Conservation (phyloP, 2,888 invertebrate genomes). For the Elegia similella region DNA sequence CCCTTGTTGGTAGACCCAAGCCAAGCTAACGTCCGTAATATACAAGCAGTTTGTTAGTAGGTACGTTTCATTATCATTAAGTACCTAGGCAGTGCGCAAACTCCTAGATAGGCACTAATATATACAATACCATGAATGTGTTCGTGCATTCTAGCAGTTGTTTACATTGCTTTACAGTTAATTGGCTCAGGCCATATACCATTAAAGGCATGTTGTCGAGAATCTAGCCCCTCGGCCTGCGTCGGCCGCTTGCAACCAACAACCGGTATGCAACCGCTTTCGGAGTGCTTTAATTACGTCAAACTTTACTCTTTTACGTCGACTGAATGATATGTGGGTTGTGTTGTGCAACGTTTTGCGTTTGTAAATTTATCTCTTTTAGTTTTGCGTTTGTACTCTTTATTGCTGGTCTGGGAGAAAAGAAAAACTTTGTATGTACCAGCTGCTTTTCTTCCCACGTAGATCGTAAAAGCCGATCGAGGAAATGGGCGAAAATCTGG, state of each 20-base stretch:
- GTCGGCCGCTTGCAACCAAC: conserved; percentile 27
- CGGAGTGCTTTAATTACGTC: conserved; percentile 40
- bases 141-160: conserved; percentile 35
- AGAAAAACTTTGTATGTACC: no score
- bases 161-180: conserved; percentile 54
- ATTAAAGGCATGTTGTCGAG: conserved; percentile 59
- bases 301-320: conserved; percentile 29
- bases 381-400: no score
- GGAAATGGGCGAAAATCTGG: no score
- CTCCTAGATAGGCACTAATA: background rate
- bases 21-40: no score
- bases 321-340: background rate
- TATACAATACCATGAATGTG: conserved; percentile 6
- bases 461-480: no score
- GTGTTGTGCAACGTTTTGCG: background rate
- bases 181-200: conserved; percentile 57
- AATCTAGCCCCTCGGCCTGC: conserved; percentile 52
- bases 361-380: background rate
- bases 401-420: no score
- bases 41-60: background rate
- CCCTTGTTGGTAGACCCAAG: no score
- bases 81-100: background rate
- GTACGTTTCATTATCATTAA: background rate
- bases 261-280: conserved; percentile 48
- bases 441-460: no score